Conservation (phyloP, 2,113 vertebrate genomes). For the Redunca redunca region DNA sequence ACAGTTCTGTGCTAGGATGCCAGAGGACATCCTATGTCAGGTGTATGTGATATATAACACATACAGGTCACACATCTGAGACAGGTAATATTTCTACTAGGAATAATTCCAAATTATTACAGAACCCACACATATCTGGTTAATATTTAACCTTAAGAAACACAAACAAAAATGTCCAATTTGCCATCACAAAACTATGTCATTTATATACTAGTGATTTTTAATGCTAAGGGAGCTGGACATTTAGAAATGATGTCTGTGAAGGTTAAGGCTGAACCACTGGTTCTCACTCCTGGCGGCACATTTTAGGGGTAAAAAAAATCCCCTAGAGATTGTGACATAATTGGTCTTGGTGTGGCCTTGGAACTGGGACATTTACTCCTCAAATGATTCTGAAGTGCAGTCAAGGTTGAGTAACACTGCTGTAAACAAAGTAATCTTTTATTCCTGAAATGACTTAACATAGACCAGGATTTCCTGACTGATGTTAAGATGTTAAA, state of each 20-base stretch:
- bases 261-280: neutral
- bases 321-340: neutral
- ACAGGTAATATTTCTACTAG: slow-evolving; percentile 7
- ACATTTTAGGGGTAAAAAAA: neutral
- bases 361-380: neutral
- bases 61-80: neutral
- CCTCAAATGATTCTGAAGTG: neutral
- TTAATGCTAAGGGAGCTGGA: neutral
- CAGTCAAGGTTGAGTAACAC: neutral
- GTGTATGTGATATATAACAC: neutral
- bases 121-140: neutral
- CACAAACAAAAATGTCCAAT: neutral
- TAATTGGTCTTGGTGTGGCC: neutral
- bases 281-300: neutral
- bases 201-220: neutral
- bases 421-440: neutral
- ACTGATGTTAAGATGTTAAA: neutral
- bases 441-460: slow-evolving; percentile 17
- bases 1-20: neutral
- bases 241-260: neutral
- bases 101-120: slow-evolving; percentile 26
- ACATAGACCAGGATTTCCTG: neutral
- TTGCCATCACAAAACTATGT: neutral
- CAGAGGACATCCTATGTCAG: neutral
- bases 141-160: slow-evolving; percentile 43